A percentile compares a stretch with the other conserved stretches of the same genome.
These are phyloP conservation scores for Bombus haemorrhoidalis DNA, from an alignment of 1,140 invertebrate species.

Conservation along the genomic window DNA sequence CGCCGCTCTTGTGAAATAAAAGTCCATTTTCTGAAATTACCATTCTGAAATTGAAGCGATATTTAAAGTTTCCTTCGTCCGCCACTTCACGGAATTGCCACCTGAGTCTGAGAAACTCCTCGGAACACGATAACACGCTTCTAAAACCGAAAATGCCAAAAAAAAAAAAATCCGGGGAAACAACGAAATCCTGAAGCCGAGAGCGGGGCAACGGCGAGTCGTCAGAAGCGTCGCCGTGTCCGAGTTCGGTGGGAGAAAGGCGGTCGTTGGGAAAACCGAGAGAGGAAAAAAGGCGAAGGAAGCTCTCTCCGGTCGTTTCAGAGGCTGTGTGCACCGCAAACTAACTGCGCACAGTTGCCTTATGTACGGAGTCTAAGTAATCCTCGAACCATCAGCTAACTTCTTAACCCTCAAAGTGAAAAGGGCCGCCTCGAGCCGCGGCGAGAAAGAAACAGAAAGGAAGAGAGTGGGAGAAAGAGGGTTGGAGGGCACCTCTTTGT, in stretches of 20 bases:
- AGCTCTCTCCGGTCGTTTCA: background rate
- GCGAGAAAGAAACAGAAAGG: background rate
- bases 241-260: too few relatives aligned
- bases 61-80: too few relatives aligned
- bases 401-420: constrained; percentile 70
- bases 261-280: constrained; percentile 1
- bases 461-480: background rate
- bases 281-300: constrained; percentile 35
- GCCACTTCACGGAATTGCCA: too few relatives aligned
- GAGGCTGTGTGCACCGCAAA: constrained; percentile 53
- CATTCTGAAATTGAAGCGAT: too few relatives aligned
- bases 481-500: constrained; percentile 38
- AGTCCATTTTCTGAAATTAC: background rate
- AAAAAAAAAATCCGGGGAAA: too few relatives aligned
- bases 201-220: too few relatives aligned
- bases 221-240: background rate
- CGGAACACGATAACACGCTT: too few relatives aligned
- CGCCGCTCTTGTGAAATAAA: background rate
- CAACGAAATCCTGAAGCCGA: too few relatives aligned
- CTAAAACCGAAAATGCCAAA: too few relatives aligned
- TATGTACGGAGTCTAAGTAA: constrained; percentile 68
- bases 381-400: constrained; percentile 68
- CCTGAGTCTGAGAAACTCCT: too few relatives aligned
- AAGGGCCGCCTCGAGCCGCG: constrained; percentile 48
- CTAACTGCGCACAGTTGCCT: constrained; percentile 52